Evolutionary conservation across 2,113 vertebrate genomes (phyloP), one percentile per base, ranked within the genome.

Genomic region (Romanogobio albipinnatus): DNA sequence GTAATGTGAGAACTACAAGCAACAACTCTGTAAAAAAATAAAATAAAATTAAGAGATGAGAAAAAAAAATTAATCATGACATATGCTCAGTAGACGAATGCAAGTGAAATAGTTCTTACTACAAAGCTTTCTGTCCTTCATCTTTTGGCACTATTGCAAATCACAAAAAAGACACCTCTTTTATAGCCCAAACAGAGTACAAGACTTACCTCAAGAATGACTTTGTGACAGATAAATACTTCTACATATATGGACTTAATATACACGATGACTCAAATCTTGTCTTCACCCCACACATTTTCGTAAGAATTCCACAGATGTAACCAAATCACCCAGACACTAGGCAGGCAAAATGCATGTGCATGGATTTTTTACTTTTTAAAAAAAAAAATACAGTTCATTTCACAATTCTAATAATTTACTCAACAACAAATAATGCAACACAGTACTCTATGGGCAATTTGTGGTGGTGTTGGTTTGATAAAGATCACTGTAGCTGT

Each of bases 181-280:
- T 79, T 89, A 82, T 85, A 84, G 9, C 9, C 61, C 39, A 26
- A 61, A 78, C 45, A 3, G 56, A 33, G 17, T 8, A 7, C 2
- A 62, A n/a, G 45, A 29, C 17, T 29, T 49, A 19, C 45, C 24
- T 76, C 24, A 76, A 7, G 66, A 1, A 36, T 39, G n/a, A 53
- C 49, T 10, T n/a, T 49, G 79, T 66, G 59, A 29, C 0, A 56
- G 4, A 33, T 71, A 85, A 62, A 6, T 71, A 39, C 47, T 73
- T 77, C 71, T 74, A 68, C 22, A 26, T 62, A 51, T 14, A 33
- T 39, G 22, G 15, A 58, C 61, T 45, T 68, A 43, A 13, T 33
- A 82, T 70, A 79, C 66, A 47, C 2, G 51, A 84, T 86, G 84
- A 85, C 62, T 81, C 68, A 85, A 85, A 89, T 76, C 53, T 26